Base-by-base conservation (phyloP, 2,113 vertebrate species). In the Nettapus auritus region DNA sequence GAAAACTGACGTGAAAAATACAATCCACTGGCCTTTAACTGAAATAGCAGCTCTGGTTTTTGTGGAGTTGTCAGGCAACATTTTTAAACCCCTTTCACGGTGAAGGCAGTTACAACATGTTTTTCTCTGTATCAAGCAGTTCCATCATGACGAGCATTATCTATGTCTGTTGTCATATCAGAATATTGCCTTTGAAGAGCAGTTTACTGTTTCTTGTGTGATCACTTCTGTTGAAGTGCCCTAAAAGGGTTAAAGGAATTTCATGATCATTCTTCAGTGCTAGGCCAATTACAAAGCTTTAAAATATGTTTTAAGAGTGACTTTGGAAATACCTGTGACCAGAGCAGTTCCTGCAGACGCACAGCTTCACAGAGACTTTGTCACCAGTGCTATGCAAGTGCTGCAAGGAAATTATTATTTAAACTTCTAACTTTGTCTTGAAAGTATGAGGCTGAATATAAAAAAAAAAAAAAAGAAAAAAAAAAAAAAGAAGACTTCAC, bases 1-100 rank as follows among this genome's bases (percentile, higher is more conserved):
- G 74, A 89, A 91, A 96, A 96, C 87, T 96, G 89, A 86, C 50
- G 8, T 94, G 87, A 91, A 95, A 97, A 97, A 95, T 94, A 95
- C 88, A 94, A 93, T 79, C 69, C 83, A 85, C 84, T 70, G 40
- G 80, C 86, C 91, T 96, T 95, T 94, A 93, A 96, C 68, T 50
- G 66, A 94, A 97, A 94, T 59, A 82, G 84, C 88, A 90, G 82
- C 74, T 86, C 81, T 94, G 89, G 6, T n/a, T 74, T 75, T 85
- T 96, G 85, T 93, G 86, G 68, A 95, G 67, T 83, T 97, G 92
- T 95, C 93, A 95, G 92, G 71, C 92, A 94, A 89, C 25, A 19
- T 94, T 96, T 92, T 94, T 88, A 96, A 88, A 73, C 56, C 68
- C 23, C 80, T 92, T 91, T 95, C 89, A 92, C 1, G 0, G 63